Conservation (phyloP, 64 coral and sea anemone genomes). For the Dendronephthya gigantea region DNA sequence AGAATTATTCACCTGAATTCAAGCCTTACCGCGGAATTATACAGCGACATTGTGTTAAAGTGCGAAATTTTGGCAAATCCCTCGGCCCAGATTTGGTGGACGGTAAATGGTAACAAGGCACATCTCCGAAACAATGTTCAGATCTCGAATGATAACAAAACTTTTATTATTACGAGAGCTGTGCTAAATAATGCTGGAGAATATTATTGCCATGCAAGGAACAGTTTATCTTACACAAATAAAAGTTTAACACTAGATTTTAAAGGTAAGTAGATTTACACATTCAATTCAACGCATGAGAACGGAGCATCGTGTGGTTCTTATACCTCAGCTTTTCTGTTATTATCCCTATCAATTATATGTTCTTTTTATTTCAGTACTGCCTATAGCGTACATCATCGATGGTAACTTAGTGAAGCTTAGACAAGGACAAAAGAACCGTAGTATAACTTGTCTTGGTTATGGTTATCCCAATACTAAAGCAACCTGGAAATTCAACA, state of each 20-base stretch:
- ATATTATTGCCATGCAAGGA: not conserved
- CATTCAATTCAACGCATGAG: no score
- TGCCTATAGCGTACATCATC: not conserved
- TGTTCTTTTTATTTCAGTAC: not conserved
- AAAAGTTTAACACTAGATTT: not conserved
- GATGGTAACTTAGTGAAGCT: not conserved
- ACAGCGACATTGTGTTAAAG: not conserved
- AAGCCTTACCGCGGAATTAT: not conserved
- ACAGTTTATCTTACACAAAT: not conserved
- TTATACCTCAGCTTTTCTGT: not conserved
- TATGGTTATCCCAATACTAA: not conserved
- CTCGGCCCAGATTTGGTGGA: not conserved
- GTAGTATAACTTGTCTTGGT: not conserved
- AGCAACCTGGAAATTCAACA: not conserved
- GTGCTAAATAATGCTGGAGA: not conserved
- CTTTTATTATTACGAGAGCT: not conserved
- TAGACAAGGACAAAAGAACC: not conserved
- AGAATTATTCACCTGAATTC: not conserved
- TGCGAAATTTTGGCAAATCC: not conserved
- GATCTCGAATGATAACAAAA: not conserved
- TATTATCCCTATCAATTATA: not conserved
- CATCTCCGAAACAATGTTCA: not conserved
- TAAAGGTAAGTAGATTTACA: not conserved
- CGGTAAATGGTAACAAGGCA: not conserved
- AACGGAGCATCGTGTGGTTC: no score